Percentiles rank a stretch among this genome's conserved stretches.
Evolutionary conservation across 1,140 invertebrate species (phyloP).

Genomic region (Papilio polytes): DNA sequence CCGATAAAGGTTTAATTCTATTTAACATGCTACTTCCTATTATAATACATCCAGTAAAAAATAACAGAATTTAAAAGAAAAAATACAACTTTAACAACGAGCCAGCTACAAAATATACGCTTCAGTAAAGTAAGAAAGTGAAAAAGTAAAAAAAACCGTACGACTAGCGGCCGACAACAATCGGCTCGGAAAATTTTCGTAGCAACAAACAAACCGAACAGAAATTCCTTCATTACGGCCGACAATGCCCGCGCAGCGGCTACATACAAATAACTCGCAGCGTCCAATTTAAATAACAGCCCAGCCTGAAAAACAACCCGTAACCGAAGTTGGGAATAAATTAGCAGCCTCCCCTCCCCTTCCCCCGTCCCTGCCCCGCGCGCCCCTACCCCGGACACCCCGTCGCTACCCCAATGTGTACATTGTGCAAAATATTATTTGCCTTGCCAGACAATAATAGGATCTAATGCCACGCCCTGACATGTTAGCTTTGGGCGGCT

Average conservation of each 20-base stretch:
- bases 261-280: constrained; percentile 80
- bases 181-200: constrained; percentile 34
- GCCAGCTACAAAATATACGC: not conserved
- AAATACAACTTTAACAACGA: not conserved
- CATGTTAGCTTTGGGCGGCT: constrained; percentile 77
- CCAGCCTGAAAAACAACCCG: constrained; percentile 83
- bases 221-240: constrained; percentile 77
- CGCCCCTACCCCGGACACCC: constrained; percentile 44
- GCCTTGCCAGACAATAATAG: constrained; percentile 82
- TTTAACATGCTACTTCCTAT: not conserved
- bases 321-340: constrained; percentile 83
- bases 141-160: constrained; percentile 12
- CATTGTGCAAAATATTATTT: constrained; percentile 84
- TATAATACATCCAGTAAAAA: not conserved
- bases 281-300: constrained; percentile 83
- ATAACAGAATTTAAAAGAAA: not conserved
- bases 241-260: constrained; percentile 72
- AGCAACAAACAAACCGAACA: constrained; percentile 58
- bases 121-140: not conserved
- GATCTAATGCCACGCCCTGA: constrained; percentile 81
- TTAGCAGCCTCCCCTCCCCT: constrained; percentile 72
- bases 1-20: not conserved
- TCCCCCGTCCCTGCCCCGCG: constrained; percentile 40
- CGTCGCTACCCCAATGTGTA: constrained; percentile 78
- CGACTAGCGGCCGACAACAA: constrained; percentile 22